Evolutionary conservation across 2,797 vertebrate genomes (phyloP).

Genomic region (Artibeus jamaicensis): DNA sequence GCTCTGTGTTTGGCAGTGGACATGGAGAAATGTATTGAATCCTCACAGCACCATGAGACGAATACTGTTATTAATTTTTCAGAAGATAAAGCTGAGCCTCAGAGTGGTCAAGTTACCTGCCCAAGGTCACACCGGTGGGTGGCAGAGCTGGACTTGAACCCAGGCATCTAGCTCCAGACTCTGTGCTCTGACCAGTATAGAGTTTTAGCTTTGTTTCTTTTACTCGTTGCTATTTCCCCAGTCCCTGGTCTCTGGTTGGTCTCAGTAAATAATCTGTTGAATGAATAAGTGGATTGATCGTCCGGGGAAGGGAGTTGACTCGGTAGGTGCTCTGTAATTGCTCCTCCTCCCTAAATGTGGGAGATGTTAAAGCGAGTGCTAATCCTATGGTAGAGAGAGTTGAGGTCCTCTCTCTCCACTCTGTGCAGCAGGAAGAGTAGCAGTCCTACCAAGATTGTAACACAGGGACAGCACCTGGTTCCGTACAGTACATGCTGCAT

Average conservation of each 20-base stretch:
- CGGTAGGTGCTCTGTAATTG: background rate
- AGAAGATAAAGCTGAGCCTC: background rate
- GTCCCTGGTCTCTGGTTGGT: background rate
- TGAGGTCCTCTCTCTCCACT: background rate
- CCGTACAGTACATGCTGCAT: fast-evolving
- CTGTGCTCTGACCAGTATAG: background rate
- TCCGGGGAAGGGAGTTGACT: background rate
- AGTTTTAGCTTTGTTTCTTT: background rate
- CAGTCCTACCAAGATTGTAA: background rate
- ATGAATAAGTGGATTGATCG: background rate
- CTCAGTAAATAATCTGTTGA: background rate
- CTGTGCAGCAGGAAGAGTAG: background rate
- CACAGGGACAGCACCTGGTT: background rate
- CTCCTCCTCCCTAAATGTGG: background rate
- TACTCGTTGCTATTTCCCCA: background rate
- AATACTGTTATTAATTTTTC: background rate
- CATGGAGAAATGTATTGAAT: background rate
- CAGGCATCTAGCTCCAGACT: background rate
- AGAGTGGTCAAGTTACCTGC: background rate
- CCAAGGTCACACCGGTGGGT: background rate
- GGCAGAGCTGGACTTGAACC: background rate
- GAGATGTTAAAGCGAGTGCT: background rate
- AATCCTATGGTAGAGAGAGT: background rate
- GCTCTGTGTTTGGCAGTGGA: background rate
- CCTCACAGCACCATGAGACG: background rate